Evolutionary conservation across 2,888 invertebrate species (phyloP), one percentile per base, ranked within the genome.

Genomic region (Ectobius pallidus): DNA sequence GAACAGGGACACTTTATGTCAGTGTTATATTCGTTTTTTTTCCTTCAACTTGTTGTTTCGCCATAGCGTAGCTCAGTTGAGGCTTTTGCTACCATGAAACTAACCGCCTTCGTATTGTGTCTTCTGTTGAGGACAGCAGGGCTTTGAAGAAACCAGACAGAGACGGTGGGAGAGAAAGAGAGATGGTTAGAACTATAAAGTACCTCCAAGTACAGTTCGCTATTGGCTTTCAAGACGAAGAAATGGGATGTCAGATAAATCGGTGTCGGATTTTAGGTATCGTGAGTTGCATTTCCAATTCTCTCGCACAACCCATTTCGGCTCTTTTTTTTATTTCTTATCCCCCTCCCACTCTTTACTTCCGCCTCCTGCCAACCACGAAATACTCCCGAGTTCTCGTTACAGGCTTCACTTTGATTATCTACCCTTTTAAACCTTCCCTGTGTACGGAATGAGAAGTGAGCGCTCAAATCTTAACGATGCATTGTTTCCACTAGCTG

Each of bases 161-260:
- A n/a, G 58, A 30, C 7, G n/a, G 46, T 11, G 46, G n/a, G 46
- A 11, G n/a, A 11, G 11, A 46, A 25, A 58, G 58, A 58, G n/a
- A n/a, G 58, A 30, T 22, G 6, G 55, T 65, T 42, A 18, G 42
- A 39, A 62, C 62, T 42, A 65, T 44, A 65, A 65, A 46, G 65
- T 27, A 65, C 58, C 42, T 16, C 20, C 69, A 58, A 58, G 58
- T 58, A 34, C 58, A 69, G 69, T 39, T 11, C 25, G 39, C 55
- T 55, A 55, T 42, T 58, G 42, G 27, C 70, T 61, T 70, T 70
- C 70, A 62, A 30, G 46, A 46, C 42, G 69, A 69, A 62, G 61
- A 61, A 70, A 70, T 70, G 70, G 61, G 32, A 44, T 62, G 70
- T 61, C 70, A 70, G 70, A 70, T 61, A 62, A 62, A 70, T 70